A percentile compares a stretch with the other conserved stretches of the same genome.
These are phyloP conservation scores for Myodes glareolus DNA, from an alignment of 2,113 vertebrate genomes.

Conservation along the genomic window DNA sequence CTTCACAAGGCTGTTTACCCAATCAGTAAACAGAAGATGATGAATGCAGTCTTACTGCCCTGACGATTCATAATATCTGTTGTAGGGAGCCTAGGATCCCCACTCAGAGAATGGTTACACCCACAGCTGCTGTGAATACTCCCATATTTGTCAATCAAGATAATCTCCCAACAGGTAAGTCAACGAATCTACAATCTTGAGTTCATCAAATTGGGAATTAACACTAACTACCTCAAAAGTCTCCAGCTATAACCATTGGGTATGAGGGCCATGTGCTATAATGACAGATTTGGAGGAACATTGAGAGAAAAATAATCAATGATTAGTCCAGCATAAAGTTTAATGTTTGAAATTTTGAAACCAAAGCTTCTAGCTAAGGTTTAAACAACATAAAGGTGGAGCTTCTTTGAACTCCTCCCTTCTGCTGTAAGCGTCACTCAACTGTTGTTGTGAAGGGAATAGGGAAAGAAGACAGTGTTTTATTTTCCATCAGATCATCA, in stretches of 20 bases:
- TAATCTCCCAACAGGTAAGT: background rate
- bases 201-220: background rate
- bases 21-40: background rate
- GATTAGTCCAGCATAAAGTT: constrained; percentile 23
- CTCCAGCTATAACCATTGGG: background rate
- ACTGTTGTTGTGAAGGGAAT: background rate
- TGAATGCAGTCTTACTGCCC: background rate
- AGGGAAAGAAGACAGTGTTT: background rate
- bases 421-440: background rate
- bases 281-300: background rate
- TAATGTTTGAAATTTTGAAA: background rate
- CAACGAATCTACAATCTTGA: background rate
- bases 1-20: too few species aligned
- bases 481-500: background rate
- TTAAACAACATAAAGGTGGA: background rate
- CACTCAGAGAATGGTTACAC: too few species aligned
- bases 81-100: background rate
- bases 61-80: background rate
- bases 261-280: background rate
- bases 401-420: background rate
- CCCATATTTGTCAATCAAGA: background rate
- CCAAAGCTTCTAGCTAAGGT: background rate
- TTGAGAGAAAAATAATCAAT: background rate
- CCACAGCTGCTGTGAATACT: too few species aligned
- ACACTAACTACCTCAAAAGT: background rate